Evolutionary conservation across 2,113 vertebrate species (phyloP), one percentile per base, ranked within the genome.

Genomic region (Eubucco bourcierii): DNA sequence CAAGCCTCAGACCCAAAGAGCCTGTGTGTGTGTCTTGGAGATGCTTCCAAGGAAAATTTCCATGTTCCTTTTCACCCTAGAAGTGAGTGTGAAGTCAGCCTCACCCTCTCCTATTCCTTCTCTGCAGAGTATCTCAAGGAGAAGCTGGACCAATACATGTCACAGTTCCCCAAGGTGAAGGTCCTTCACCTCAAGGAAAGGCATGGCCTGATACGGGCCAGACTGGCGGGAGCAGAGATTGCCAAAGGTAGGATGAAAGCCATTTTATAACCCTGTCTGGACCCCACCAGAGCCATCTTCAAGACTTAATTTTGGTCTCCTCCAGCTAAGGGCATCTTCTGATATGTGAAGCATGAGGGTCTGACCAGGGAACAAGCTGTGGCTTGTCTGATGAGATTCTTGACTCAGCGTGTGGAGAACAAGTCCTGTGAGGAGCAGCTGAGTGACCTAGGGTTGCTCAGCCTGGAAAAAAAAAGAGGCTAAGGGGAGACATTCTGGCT

Each of bases 131-230:
- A 99, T 94, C 97, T 99, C 67, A 99, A 98, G 96, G 98, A 97
- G 71, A 96, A 97, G 58, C 97, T 99, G 94, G 99, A 99, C 82
- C 72, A 55, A 9, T 99, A 99, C 90, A 99, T 99, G 99, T 93
- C 97, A 2, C 97, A 70, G 73, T 99, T 98, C 95, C 98, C 99
- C 16, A 99, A 99, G 97, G 99, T 99, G 80, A 97, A 96, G 87
- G 98, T 99, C 82, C 95, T 99, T 91, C 99, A 87, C 29, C 98
- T 99, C 39, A 98, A 95, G 95, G 98, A 99, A 94, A 98, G 99
- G 25, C 98, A 99, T 8, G 99, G 99, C 1, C 98, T 99, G 73
- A 99, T 99, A 96, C 97, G 99, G 85, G 99, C 99, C 60, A 94
- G 99, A 31, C 95, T 99, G 88, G 98, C 98, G 0, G 99, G 99